Evolutionary conservation across 2,797 vertebrate genomes (phyloP), one percentile per base, ranked within the genome.

Genomic region (Sebastes paucispinis): DNA sequence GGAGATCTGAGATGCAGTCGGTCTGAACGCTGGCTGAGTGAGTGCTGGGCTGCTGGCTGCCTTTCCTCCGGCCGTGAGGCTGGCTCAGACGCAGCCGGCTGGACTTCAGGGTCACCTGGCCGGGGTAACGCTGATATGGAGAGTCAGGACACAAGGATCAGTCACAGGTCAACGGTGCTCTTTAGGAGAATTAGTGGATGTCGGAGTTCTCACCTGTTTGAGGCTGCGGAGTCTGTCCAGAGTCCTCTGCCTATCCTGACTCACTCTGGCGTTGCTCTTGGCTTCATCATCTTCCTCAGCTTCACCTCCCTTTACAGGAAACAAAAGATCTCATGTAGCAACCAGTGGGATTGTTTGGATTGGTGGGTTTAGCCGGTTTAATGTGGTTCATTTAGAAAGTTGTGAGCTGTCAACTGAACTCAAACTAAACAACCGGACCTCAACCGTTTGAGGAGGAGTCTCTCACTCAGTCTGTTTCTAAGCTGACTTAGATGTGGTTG

Each of bases 31-130:
- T 83, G 84, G 95, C 95, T 7, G 94, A 95, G 87, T 96, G 95
- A 69, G 94, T 95, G 7, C 89, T 90, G n/a, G 94, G 93, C 77
- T 92, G 96, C 54, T 93, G 93, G 0, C 72, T 87, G 5, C 83
- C 92, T 89, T 93, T 97, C 93, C 95, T 97, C 89, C 95, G 94
- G 32, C 93, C 69, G 60, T 92, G 95, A 69, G 95, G 85, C 88
- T 95, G 96, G 73, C 94, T 92, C 86, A 96, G 89, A 0, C 96
- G 96, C 75, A 97, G 87, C 47, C 98, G 95, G 64, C 97, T 96
- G 84, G 98, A 98, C 93, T 98, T 99, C 80, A 99, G 95, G 60
- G 97, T 97, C 86, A 99, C 97, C 93, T 99, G 98, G 22, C 98
- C 97, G 2, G 98, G 97, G 77, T 98, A 97, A 13, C 96, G 97